Evolutionary conservation across 2,113 vertebrate species (phyloP), one percentile per base, ranked within the genome.

Genomic region (Zingel zingel): DNA sequence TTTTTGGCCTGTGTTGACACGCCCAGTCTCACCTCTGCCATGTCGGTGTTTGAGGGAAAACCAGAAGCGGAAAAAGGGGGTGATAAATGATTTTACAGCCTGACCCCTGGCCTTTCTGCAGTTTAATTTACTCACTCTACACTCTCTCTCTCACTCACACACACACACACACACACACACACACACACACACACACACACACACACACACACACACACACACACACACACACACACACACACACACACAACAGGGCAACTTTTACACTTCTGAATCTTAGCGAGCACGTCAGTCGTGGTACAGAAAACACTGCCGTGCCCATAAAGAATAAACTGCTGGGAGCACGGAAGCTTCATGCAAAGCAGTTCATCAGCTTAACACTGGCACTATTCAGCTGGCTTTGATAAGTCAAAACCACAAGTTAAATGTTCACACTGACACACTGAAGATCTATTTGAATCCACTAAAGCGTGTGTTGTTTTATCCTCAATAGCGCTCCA

Each of bases 1-100:
- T 19, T 66, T 53, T 25, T 21, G 56, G 54, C 79, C 54, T 73
- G 75, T 43, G 47, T 30, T 0, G 48, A 79, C 82, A 77, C 57
- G 56, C 70, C 78, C 86, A 43, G 77, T 71, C 63, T 72, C 88
- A 76, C 84, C 79, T 85, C 58, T 62, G 56, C 53, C 62, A 50
- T 63, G 33, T 69, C n/a, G 6, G 63, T 54, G 56, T 79, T 75
- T 79, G 74, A 77, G 90, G 59, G 74, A 77, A 76, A 88, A 71
- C 71, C 87, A 90, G 83, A 91, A 45, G 39, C 3, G 21, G 65
- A 59, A 45, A 54, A 74, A 57, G 11, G 11, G 19, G 48, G 61
- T 53, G 50, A 75, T 79, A n/a, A 79, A 87, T 77, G 79, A 7
- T 45, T 84, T 84, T 69, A 78, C 47, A 70, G 57, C 39, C 39